These are phyloP conservation scores for Zapornia atra DNA, from an alignment of 2,113 vertebrate species.

Conservation along the genomic window DNA sequence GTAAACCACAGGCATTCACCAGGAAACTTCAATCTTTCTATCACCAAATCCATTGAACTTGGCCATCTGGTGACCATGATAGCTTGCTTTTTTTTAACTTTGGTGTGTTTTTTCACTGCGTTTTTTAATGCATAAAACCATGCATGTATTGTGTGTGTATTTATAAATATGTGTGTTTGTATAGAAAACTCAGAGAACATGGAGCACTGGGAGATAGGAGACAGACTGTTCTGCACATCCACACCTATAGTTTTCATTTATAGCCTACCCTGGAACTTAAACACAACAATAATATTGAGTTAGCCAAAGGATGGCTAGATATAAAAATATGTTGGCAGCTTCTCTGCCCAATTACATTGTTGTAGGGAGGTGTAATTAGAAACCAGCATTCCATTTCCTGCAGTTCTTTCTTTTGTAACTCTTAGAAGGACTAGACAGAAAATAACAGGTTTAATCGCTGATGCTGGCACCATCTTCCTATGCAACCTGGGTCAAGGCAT, in stretches of 20 bases:
- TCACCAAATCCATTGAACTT: not conserved
- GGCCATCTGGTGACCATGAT: not conserved
- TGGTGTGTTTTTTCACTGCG: not conserved
- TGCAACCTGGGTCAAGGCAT: not conserved
- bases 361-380: not conserved
- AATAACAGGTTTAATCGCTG: not conserved
- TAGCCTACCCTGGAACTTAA: not conserved
- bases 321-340: not conserved
- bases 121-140: not conserved
- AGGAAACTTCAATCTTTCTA: not conserved
- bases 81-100: not conserved
- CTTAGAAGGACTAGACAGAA: constrained; percentile 2
- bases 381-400: not conserved
- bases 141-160: not conserved
- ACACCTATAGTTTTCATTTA: not conserved
- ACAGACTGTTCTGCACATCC: not conserved
- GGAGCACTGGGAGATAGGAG: not conserved
- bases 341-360: not conserved
- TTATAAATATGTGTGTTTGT: not conserved
- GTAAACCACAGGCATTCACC: not conserved
- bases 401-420: not conserved
- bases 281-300: not conserved
- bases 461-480: not conserved
- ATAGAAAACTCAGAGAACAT: not conserved
- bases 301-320: not conserved